Percentiles rank a stretch among this genome's conserved stretches.
Conservation (phyloP, 2,797 vertebrate genomes). For the Ptychobarbus kaznakovi region DNA sequence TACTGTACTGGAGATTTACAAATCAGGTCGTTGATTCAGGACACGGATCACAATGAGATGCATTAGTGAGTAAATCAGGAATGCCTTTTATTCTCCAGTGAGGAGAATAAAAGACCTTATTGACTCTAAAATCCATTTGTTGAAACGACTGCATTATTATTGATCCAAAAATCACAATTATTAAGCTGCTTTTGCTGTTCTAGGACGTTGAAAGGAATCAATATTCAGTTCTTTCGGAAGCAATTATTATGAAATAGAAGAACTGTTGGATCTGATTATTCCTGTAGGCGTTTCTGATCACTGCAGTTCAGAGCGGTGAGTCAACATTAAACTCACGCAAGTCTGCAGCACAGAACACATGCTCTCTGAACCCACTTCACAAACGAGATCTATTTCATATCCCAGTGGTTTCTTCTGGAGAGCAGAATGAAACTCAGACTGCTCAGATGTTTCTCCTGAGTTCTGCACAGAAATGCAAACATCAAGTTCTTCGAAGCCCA, state of each 20-base stretch:
- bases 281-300: slow-evolving; percentile 42
- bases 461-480: not conserved
- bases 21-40: slow-evolving; percentile 36
- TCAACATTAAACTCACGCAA: slow-evolving; percentile 43
- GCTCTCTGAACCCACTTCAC: not conserved
- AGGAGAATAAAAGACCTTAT: slow-evolving; percentile 26
- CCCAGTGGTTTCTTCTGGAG: not conserved
- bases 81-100: not conserved
- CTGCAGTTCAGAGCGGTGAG: slow-evolving; percentile 30
- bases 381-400: not conserved
- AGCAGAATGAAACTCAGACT: not conserved
- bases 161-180: slow-evolving; percentile 40
- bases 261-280: slow-evolving; percentile 44
- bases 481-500: not conserved
- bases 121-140: slow-evolving; percentile 37
- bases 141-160: slow-evolving; percentile 30
- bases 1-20: slow-evolving; percentile 27
- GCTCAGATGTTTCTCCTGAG: not conserved
- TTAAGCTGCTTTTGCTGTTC: slow-evolving; percentile 36
- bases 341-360: slow-evolving; percentile 12
- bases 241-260: slow-evolving; percentile 45
- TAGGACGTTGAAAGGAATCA: slow-evolving; percentile 28
- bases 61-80: not conserved
- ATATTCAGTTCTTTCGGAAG: slow-evolving; percentile 38
- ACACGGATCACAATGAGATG: not conserved